Conservation (phyloP, 2,888 invertebrate species). For the Scotopteryx bipunctaria region DNA sequence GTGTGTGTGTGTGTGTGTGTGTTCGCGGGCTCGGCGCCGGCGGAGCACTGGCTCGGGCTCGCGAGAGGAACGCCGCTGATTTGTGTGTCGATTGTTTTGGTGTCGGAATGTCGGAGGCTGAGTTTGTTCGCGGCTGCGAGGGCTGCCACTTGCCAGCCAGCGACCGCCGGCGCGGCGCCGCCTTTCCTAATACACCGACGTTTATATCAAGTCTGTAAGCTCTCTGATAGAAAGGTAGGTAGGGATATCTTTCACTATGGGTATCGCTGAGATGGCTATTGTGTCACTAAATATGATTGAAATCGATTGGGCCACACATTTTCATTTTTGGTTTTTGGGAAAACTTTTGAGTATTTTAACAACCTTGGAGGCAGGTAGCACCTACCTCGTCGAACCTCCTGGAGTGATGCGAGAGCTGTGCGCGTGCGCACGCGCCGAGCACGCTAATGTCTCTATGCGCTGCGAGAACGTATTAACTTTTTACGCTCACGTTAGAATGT, state of each 20-base stretch:
- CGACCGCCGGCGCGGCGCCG: not conserved
- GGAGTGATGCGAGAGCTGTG: slow-evolving; percentile 11
- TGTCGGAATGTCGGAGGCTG: slow-evolving; percentile 23
- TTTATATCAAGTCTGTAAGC: not conserved
- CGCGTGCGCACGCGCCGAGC: slow-evolving; percentile 25
- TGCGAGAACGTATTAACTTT: slow-evolving; percentile 28
- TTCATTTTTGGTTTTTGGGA: too few relatives aligned
- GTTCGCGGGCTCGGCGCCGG: too few relatives aligned
- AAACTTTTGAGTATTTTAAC: too few relatives aligned
- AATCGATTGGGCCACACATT: too few relatives aligned
- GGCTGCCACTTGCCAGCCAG: not conserved
- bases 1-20: slow-evolving; percentile 37
- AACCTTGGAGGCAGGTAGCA: too few relatives aligned
- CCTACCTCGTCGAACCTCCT: not conserved
- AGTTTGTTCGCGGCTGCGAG: not conserved
- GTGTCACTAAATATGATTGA: too few relatives aligned
- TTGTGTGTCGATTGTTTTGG: slow-evolving; percentile 26
- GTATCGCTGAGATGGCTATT: too few relatives aligned
- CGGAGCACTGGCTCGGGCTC: not conserved
- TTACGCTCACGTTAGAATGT: slow-evolving; percentile 31
- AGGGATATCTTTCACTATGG: too few relatives aligned
- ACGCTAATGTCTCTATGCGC: slow-evolving; percentile 31
- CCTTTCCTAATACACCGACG: not conserved
- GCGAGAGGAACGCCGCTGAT: slow-evolving; percentile 21
- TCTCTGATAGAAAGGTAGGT: not conserved